These are phyloP conservation scores for Ciconia boyciana DNA, from an alignment of 2,113 vertebrate species.

Conservation along the genomic window DNA sequence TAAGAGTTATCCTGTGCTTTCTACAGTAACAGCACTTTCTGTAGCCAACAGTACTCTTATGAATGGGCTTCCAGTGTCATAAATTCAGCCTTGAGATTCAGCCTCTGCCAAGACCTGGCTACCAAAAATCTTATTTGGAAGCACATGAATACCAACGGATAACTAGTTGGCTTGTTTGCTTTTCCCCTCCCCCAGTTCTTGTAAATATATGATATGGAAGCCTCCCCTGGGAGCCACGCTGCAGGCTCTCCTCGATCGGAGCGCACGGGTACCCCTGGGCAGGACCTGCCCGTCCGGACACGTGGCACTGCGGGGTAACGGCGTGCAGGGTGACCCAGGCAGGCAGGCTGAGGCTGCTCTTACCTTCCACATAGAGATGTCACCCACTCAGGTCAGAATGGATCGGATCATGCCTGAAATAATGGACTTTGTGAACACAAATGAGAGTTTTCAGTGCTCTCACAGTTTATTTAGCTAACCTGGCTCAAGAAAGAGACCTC, in stretches of 20 bases:
- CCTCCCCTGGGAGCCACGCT: not conserved
- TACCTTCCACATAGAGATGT: not conserved
- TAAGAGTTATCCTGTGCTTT: not conserved
- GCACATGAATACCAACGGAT: not conserved
- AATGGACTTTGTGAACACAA: not conserved
- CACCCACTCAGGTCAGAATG: not conserved
- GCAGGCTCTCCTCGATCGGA: accelerated
- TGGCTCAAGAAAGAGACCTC: not conserved
- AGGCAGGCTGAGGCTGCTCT: not conserved
- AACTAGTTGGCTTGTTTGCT: not conserved
- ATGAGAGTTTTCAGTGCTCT: not conserved
- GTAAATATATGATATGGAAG: not conserved
- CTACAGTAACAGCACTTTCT: not conserved
- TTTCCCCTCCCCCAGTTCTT: not conserved
- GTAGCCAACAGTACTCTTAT: not conserved
- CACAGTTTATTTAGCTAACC: not conserved
- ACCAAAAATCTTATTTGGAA: not conserved
- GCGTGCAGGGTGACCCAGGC: not conserved
- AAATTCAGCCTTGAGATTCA: not conserved
- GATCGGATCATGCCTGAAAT: not conserved
- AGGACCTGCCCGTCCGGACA: not conserved
- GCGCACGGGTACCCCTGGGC: accelerated
- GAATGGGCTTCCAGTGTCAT: not conserved
- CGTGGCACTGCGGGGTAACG: accelerated
- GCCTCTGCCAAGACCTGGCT: not conserved